Percentiles rank a stretch among this genome's conserved stretches.
Conservation (phyloP, 2,113 vertebrate species). For the Turnix velox region DNA sequence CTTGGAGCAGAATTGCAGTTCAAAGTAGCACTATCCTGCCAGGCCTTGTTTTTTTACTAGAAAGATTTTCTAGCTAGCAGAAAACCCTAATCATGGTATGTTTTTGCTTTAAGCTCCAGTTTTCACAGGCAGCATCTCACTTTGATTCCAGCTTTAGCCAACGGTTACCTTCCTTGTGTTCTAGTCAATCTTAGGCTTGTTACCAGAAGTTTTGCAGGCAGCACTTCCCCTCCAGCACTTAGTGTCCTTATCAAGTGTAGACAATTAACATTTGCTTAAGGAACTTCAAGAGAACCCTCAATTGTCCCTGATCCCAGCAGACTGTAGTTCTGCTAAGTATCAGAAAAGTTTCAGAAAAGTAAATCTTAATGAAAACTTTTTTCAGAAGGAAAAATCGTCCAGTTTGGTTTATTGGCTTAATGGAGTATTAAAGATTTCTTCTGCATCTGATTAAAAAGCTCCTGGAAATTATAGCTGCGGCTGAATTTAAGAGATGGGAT, state of each 20-base stretch:
- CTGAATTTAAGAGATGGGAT: neutral
- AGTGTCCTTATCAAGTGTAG: neutral
- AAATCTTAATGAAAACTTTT: neutral
- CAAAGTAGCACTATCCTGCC: conserved; percentile 35
- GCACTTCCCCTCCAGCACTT: neutral
- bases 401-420: neutral
- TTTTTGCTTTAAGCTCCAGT: conserved; percentile 10
- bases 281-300: neutral
- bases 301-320: neutral
- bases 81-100: neutral
- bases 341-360: neutral
- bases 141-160: conserved; percentile 32
- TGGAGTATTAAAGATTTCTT: neutral
- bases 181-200: neutral
- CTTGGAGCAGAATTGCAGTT: conserved; percentile 7
- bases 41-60: conserved; percentile 7
- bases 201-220: neutral
- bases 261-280: conserved; percentile 34
- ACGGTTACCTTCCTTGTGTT: conserved; percentile 5
- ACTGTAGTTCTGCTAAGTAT: neutral
- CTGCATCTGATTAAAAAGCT: neutral
- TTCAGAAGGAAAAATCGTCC: neutral
- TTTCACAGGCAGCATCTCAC: conserved; percentile 8
- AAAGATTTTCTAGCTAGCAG: conserved; percentile 15
- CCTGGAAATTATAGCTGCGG: neutral